Evolutionary conservation across 64 coral and sea anemone species (phyloP).

Genomic region (Platygyra sinensis): DNA sequence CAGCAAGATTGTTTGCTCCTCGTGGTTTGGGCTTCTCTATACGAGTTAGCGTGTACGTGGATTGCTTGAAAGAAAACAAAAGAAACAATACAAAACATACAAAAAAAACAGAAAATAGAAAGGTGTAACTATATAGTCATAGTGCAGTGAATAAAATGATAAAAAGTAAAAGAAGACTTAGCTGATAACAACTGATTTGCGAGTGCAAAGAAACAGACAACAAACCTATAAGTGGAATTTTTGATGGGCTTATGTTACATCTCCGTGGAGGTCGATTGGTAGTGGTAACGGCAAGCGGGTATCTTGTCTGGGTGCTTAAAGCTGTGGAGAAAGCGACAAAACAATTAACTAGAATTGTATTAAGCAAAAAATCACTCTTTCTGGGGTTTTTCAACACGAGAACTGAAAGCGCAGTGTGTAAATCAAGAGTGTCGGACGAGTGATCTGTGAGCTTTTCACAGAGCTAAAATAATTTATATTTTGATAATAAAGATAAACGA

Average conservation of each 20-base stretch:
- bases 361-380: no score
- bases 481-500: no score
- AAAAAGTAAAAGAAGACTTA: not conserved
- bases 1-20: no score
- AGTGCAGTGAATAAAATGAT: not conserved
- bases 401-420: no score
- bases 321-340: not conserved
- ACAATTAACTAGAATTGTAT: no score
- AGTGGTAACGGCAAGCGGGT: not conserved
- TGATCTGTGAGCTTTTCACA: no score
- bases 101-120: not conserved
- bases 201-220: not conserved
- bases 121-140: not conserved
- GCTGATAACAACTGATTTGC: not conserved
- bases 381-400: no score
- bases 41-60: no score
- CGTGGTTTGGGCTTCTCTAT: not conserved
- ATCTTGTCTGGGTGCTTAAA: not conserved
- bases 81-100: no score
- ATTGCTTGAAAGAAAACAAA: no score
- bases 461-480: no score
- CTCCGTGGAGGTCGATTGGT: not conserved
- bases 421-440: no score
- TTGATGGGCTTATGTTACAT: not conserved
- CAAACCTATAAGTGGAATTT: constrained; percentile 17